Conservation (phyloP, 2,888 invertebrate species). For the Philhelius pedissequus region DNA sequence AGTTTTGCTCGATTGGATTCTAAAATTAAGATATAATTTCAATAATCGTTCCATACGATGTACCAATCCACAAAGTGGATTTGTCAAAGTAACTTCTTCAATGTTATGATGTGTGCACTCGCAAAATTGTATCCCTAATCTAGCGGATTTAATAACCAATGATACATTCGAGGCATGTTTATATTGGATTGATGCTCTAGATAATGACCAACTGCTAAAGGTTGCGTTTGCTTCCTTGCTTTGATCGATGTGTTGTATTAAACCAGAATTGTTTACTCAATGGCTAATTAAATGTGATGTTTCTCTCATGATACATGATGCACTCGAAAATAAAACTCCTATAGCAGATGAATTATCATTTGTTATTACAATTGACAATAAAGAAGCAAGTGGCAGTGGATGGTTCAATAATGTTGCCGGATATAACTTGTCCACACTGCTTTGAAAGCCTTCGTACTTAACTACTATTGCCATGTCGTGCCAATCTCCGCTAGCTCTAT, state of each 20-base stretch:
- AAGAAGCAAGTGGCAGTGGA: slow-evolving; percentile 80
- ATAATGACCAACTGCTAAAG: slow-evolving; percentile 87
- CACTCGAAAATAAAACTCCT: slow-evolving; percentile 21
- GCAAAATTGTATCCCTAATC: slow-evolving; percentile 82
- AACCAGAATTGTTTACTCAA: slow-evolving; percentile 87
- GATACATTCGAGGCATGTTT: slow-evolving; percentile 89
- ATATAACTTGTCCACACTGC: slow-evolving; percentile 81
- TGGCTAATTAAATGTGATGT: slow-evolving; percentile 87
- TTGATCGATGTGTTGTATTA: slow-evolving; percentile 91
- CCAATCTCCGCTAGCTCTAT: slow-evolving; percentile 88
- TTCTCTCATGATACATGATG: slow-evolving; percentile 48
- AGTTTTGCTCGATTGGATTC: slow-evolving; percentile 87
- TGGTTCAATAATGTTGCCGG: slow-evolving; percentile 82
- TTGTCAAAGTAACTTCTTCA: slow-evolving; percentile 89
- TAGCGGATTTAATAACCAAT: slow-evolving; percentile 85
- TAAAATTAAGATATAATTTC: slow-evolving; percentile 75
- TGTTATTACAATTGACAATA: slow-evolving; percentile 86
- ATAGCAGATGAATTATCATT: slow-evolving; percentile 45
- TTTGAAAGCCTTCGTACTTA: slow-evolving; percentile 84
- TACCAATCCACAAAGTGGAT: slow-evolving; percentile 78
- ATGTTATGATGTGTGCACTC: slow-evolving; percentile 88
- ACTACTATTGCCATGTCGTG: slow-evolving; percentile 89
- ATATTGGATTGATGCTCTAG: slow-evolving; percentile 87
- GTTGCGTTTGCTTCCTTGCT: slow-evolving; percentile 91
- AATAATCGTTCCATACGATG: slow-evolving; percentile 74